Base-by-base conservation (phyloP, 1,140 invertebrate species). In the Bombus turneri region DNA sequence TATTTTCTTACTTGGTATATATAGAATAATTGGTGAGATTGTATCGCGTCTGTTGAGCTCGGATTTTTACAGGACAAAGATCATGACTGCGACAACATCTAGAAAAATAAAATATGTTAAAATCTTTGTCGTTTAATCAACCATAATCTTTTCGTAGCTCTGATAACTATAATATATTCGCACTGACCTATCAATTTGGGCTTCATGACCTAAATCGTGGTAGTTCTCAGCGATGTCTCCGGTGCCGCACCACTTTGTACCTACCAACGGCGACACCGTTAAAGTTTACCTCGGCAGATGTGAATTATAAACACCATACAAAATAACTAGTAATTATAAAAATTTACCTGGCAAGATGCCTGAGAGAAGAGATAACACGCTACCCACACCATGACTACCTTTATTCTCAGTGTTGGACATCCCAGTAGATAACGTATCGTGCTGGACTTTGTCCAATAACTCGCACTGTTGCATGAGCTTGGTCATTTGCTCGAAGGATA, bases 241-340 rank as follows among this genome's bases (percentile, higher is more conserved):
- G 0, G 97, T 97, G 4, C 98, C 98, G 92, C 98, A 98, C 98
- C 98, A 98, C 94, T 98, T 98, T 68, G 98, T 98, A 68, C 98
- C 98, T 98, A 15, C 15, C 43, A 47, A 47, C 43, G 15, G 90
- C 25, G 8, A 64, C 13, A 59, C 13, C 3, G 72, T 37, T 9
- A 10, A 25, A 8, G 95, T 95, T 62, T 57, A 72, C 0, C 25
- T 88, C 25, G 6, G n/a, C 28, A 10, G 28, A 69, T 41, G 22
- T 28, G 41, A 37, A 9, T 68, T 68, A 78, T 18, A 34, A 66
- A 3, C 59, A 8, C 25, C 3, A 3, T 0, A 9, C 28, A n/a
- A 2, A 18, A 9, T 22, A 8, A 69, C 15, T 22, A 83, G 59
- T 57, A 15, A 76, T 62, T n/a, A 43, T 6, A 86, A 62, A 8